phyloP scores from a whole-genome alignment of 2,797 vertebrate species.

The Etheostoma perlongum region DNA sequence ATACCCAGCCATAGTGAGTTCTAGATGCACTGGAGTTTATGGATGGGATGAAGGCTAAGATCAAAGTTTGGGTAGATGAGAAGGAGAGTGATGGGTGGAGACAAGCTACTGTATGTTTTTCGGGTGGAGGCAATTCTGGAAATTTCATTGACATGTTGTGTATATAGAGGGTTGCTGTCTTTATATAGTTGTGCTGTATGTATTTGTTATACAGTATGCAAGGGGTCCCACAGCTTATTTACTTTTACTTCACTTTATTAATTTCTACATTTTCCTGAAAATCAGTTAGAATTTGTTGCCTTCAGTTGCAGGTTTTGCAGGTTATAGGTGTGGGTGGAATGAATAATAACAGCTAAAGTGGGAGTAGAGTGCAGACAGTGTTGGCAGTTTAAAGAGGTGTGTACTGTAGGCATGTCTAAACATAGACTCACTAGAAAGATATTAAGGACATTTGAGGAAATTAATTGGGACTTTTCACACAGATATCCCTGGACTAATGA shows the following conservation, averaged over 20 bases:
- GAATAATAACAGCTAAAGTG: conserved; percentile 15
- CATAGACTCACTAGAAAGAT: not conserved
- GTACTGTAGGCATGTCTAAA: conserved; percentile 19
- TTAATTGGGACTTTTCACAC: not conserved
- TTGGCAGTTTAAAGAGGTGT: conserved; percentile 34
- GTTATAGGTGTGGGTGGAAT: conserved; percentile 17
- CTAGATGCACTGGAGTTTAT: no score
- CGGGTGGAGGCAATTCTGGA: no score
- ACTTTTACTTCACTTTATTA: conserved; percentile 4
- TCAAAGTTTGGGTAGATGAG: no score
- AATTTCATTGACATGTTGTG: no score
- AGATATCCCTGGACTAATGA: not conserved
- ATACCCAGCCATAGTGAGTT: no score
- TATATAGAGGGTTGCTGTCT: no score
- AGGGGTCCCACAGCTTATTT: not conserved
- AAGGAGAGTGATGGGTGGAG: no score
- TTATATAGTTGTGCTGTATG: no score
- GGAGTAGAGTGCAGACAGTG: conserved; percentile 14
- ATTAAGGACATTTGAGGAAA: not conserved
- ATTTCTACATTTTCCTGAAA: conserved; percentile 13
- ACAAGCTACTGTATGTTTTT: no score
- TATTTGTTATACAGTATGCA: no score
- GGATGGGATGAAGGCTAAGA: no score
- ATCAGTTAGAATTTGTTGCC: conserved; percentile 5
- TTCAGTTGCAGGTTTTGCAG: conserved; percentile 7